Conservation (phyloP, 1,140 invertebrate genomes). For the Lordiphosa collinella region DNA sequence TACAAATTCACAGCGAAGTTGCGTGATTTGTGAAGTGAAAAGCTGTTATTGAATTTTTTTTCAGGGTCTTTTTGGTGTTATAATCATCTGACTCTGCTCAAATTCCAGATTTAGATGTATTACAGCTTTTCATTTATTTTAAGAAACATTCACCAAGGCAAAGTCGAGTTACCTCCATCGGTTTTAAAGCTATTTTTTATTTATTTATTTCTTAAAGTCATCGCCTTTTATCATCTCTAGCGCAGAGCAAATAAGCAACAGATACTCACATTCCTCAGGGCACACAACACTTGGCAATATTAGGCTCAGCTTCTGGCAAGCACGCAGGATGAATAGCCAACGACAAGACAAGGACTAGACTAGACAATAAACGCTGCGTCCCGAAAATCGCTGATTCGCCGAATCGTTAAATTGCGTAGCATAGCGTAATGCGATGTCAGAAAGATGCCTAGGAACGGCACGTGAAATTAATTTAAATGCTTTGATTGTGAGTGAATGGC, state of each 20-base stretch:
- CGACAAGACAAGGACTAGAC: constrained; percentile 6
- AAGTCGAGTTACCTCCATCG: too few relatives aligned
- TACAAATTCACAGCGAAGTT: neutral
- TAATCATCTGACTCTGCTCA: too few relatives aligned
- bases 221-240: constrained; percentile 18
- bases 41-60: too few relatives aligned
- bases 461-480: constrained; percentile 66
- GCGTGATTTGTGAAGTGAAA: constrained; percentile 2
- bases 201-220: too few relatives aligned
- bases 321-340: constrained; percentile 47
- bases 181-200: too few relatives aligned
- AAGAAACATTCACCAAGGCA: too few relatives aligned
- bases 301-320: constrained; percentile 1
- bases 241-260: neutral
- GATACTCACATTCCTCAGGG: constrained; percentile 14
- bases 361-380: constrained; percentile 30
- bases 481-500: constrained; percentile 39
- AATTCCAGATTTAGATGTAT: too few relatives aligned
- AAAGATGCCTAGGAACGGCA: constrained; percentile 22
- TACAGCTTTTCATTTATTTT: too few relatives aligned
- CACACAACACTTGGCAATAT: neutral
- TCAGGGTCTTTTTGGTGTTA: too few relatives aligned
- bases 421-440: neutral
- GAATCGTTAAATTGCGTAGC: constrained; percentile 44
- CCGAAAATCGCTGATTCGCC: constrained; percentile 28